Percentiles rank a stretch among this genome's conserved stretches.
Conservation (phyloP, 2,797 vertebrate species). For the Labroides dimidiatus region DNA sequence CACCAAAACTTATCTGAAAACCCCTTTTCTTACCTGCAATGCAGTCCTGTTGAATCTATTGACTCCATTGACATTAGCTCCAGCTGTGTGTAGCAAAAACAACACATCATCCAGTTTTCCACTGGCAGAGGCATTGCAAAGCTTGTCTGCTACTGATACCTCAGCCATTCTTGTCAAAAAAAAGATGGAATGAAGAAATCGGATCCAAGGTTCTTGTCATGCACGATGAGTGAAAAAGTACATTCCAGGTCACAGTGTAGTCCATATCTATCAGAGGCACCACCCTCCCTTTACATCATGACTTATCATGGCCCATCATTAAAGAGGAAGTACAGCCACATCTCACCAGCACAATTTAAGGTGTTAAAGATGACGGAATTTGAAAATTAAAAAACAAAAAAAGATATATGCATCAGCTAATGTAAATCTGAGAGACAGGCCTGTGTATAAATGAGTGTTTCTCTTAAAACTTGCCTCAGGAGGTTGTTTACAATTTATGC, state of each 20-base stretch:
- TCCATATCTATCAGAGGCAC: background rate
- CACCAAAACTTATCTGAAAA: conserved; percentile 13
- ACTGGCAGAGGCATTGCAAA: conserved; percentile 91
- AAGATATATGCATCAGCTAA: background rate
- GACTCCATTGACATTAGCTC: conserved; percentile 89
- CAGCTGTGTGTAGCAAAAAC: conserved; percentile 83
- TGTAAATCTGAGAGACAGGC: background rate
- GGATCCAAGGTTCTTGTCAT: background rate
- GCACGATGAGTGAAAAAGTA: background rate
- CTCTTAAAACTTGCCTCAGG: too few species aligned
- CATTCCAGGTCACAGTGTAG: background rate
- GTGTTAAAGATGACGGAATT: background rate
- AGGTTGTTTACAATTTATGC: too few species aligned
- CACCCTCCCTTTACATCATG: conserved; percentile 34
- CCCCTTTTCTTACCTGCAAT: conserved; percentile 90
- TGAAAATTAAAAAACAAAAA: background rate
- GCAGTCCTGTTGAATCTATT: conserved; percentile 91
- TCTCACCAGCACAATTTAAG: background rate
- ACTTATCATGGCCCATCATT: background rate
- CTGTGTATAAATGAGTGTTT: too few species aligned
- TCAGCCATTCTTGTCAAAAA: conserved; percentile 89
- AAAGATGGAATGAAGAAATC: background rate
- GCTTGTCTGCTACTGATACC: conserved; percentile 81
- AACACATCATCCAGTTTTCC: conserved; percentile 87
- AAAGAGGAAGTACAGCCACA: background rate